Conservation (phyloP, 30 jellyfish, hydroid and myxozoan genomes). For the Aurelia aurita complex sp. Pacific region DNA sequence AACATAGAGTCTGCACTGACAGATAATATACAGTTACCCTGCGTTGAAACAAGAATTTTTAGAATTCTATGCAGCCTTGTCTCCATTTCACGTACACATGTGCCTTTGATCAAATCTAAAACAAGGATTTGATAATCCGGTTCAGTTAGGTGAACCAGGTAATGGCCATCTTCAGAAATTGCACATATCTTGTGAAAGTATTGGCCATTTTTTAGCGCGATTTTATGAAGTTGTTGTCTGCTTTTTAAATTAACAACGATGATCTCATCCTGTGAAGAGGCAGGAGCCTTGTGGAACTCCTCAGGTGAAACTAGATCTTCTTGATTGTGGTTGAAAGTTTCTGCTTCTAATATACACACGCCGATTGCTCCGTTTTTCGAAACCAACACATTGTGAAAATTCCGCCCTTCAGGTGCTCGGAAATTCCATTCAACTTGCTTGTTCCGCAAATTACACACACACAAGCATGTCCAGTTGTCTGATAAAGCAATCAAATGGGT, state of each 20-base stretch:
- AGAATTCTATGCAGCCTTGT: conserved; percentile 57
- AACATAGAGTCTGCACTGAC: conserved; percentile 73
- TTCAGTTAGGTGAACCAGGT: conserved; percentile 69
- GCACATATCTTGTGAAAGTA: conserved; percentile 56
- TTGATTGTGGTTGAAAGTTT: background rate
- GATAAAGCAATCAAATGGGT: conserved; percentile 49
- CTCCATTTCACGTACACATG: conserved; percentile 51
- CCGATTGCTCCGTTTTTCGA: conserved; percentile 68
- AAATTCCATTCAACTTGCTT: conserved; percentile 62
- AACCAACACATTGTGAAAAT: conserved; percentile 59
- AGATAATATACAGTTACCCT: conserved; percentile 70
- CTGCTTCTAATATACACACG: conserved; percentile 58
- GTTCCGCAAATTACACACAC: conserved; percentile 41
- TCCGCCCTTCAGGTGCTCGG: conserved; percentile 66
- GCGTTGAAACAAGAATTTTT: conserved; percentile 66
- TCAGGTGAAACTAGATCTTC: background rate
- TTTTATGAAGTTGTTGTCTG: conserved; percentile 41
- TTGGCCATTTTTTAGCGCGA: conserved; percentile 35
- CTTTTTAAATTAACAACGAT: conserved; percentile 53
- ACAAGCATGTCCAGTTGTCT: conserved; percentile 21
- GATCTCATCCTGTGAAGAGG: conserved; percentile 43
- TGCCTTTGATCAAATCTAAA: conserved; percentile 69
- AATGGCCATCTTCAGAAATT: conserved; percentile 81
- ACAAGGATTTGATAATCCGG: conserved; percentile 66
- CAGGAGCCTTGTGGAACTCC: background rate